Conservation (phyloP, 30 jellyfish, hydroid and myxozoan genomes). For the Turritopsis dohrnii region DNA sequence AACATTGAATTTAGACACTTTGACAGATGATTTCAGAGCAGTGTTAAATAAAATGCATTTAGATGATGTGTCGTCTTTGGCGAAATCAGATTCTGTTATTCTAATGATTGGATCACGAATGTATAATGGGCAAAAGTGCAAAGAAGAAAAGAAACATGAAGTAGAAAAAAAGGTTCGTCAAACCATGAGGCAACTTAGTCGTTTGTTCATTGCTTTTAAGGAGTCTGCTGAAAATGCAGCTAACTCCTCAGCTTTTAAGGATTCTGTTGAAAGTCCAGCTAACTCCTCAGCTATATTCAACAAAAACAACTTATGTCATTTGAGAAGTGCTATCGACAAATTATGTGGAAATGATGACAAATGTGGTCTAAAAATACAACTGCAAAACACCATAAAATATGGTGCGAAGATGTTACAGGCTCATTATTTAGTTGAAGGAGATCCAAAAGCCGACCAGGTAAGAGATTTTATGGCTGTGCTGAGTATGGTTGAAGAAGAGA, state of each 20-base stretch:
- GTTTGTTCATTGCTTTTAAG: no score
- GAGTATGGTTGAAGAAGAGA: neutral
- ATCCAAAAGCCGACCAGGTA: neutral
- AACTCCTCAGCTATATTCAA: neutral
- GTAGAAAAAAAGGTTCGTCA: conserved; percentile 10
- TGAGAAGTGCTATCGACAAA: conserved; percentile 4
- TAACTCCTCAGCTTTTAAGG: no score
- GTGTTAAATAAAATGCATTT: neutral
- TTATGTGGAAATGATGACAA: neutral
- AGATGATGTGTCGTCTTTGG: neutral
- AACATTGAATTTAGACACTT: neutral
- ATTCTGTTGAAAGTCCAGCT: neutral
- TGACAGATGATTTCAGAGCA: conserved; percentile 1
- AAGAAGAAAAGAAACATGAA: neutral
- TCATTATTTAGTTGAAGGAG: conserved; percentile 5
- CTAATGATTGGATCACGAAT: neutral
- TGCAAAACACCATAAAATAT: neutral
- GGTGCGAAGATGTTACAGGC: conserved; percentile 11
- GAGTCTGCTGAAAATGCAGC: no score
- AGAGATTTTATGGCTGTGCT: neutral
- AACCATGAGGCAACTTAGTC: conserved; percentile 4
- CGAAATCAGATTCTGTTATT: neutral
- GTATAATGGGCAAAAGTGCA: neutral
- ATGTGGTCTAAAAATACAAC: no score
- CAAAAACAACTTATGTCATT: conserved; percentile 6